These are phyloP conservation scores for Leptestheria dahalacensis DNA, from an alignment of 1,140 invertebrate species.

Conservation along the genomic window DNA sequence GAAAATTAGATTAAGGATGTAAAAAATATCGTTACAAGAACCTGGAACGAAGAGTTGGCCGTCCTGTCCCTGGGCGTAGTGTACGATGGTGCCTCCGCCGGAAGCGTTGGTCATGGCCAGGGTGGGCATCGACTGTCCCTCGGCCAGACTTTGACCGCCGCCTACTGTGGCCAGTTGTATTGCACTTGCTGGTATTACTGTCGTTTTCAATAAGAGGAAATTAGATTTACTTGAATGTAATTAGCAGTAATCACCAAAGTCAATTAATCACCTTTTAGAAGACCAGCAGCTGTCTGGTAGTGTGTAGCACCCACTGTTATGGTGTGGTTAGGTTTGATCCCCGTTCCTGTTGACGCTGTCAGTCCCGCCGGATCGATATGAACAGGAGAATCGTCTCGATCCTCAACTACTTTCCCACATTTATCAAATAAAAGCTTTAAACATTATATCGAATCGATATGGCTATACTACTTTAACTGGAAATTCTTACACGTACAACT, in stretches of 20 bases:
- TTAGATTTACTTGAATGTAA: constrained; percentile 3
- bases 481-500: too few relatives aligned
- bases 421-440: too few relatives aligned
- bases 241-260: constrained; percentile 15
- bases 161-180: constrained; percentile 49
- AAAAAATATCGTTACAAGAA: constrained; percentile 23
- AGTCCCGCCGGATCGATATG: constrained; percentile 60
- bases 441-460: too few relatives aligned
- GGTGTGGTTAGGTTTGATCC: not conserved
- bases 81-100: constrained; percentile 64
- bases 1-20: not conserved
- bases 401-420: constrained; percentile 22
- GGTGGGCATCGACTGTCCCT: constrained; percentile 46
- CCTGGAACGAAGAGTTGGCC: constrained; percentile 86
- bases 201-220: not conserved
- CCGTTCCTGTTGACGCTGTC: constrained; percentile 32
- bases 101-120: constrained; percentile 68
- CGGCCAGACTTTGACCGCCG: constrained; percentile 50
- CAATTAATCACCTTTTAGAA: constrained; percentile 13
- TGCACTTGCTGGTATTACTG: constrained; percentile 67
- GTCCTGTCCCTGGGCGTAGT: constrained; percentile 79
- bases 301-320: constrained; percentile 5
- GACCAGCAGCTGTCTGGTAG: constrained; percentile 7
- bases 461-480: too few relatives aligned
- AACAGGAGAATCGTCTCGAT: constrained; percentile 34